Conservation (phyloP, 2,888 invertebrate species). For the Andricus curvator region DNA sequence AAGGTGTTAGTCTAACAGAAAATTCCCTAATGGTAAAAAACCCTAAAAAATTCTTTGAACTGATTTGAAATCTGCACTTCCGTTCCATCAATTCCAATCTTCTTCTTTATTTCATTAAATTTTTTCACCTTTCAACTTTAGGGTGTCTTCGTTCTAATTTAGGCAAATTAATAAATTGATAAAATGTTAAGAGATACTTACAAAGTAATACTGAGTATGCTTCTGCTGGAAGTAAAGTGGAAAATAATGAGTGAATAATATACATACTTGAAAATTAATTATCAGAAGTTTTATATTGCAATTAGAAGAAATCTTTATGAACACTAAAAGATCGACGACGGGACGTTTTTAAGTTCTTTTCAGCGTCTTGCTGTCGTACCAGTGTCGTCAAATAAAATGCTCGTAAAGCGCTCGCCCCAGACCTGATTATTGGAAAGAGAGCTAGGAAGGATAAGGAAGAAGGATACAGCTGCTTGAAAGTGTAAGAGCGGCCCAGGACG, state of each 20-base stretch:
- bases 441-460: not conserved
- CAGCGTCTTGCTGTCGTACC: slow-evolving; percentile 12
- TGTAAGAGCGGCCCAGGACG: slow-evolving; percentile 52
- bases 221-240: not conserved
- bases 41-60: no score
- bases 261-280: slow-evolving; percentile 16
- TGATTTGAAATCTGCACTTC: no score
- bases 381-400: slow-evolving; percentile 30
- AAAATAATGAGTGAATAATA: not conserved
- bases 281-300: slow-evolving; percentile 3
- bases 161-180: not conserved
- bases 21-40: no score
- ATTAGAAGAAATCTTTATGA: slow-evolving; percentile 31
- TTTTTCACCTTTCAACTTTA: not conserved
- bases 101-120: not conserved
- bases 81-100: not conserved
- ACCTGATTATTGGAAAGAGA: slow-evolving; percentile 22
- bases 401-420: slow-evolving; percentile 32
- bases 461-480: slow-evolving; percentile 40
- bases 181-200: not conserved
- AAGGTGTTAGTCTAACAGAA: no score
- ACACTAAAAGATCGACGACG: slow-evolving; percentile 14
- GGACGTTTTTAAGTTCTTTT: slow-evolving; percentile 4
- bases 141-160: not conserved
- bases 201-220: not conserved